phyloP scores from a whole-genome alignment of 2,797 vertebrate genomes.

The Euphonia xanthogaster region DNA sequence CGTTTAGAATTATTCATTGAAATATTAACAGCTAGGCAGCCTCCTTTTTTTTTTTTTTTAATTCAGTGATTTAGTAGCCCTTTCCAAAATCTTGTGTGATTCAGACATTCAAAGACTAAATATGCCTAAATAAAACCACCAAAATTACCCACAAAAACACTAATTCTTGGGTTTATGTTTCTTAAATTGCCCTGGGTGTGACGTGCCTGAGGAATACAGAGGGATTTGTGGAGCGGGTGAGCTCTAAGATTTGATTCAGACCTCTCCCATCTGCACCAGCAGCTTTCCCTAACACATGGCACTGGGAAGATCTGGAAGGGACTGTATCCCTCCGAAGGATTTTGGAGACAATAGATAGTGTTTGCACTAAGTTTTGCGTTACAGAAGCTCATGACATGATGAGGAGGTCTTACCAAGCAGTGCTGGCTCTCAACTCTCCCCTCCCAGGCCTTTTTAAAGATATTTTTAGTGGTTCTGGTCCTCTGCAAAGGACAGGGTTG shows the following conservation, averaged over 20 bases:
- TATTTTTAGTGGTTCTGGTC: neutral
- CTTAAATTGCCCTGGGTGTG: neutral
- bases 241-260: neutral
- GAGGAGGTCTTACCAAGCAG: neutral
- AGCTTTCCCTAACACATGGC: neutral
- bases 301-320: neutral
- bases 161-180: neutral
- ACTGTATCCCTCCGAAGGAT: neutral
- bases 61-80: neutral
- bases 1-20: constrained; percentile 21
- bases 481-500: neutral
- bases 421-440: neutral
- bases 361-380: neutral
- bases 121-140: neutral
- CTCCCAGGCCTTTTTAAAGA: neutral
- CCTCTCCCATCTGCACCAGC: neutral
- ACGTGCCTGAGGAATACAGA: neutral
- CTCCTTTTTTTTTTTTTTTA: neutral
- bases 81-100: neutral
- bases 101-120: neutral
- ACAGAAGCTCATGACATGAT: neutral
- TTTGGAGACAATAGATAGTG: neutral
- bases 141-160: neutral
- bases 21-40: constrained; percentile 28
- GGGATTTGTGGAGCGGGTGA: neutral